Evolutionary conservation across 2,113 vertebrate genomes (phyloP).

Genomic region (Piliocolobus tephrosceles): DNA sequence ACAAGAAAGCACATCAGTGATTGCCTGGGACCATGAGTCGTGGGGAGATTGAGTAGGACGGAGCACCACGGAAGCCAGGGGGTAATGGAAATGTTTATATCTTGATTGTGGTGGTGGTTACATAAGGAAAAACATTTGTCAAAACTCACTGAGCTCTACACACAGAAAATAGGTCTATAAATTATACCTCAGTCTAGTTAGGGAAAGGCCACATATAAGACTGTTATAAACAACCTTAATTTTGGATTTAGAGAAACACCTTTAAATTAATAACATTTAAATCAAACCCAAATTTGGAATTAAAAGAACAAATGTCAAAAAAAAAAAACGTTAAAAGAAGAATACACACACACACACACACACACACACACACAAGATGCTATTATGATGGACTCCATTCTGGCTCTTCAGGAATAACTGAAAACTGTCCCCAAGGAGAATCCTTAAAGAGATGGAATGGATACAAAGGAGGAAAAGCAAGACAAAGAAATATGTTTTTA

Average conservation of each 20-base stretch:
- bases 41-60: not conserved
- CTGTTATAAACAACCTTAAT: not conserved
- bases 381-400: not conserved
- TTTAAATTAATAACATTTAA: constrained; percentile 26
- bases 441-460: not conserved
- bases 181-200: not conserved
- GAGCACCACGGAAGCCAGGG: not conserved
- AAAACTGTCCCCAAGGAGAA: not conserved
- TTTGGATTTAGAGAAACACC: constrained; percentile 20
- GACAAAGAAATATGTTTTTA: not conserved
- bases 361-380: not conserved
- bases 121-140: not conserved
- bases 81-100: constrained; percentile 16
- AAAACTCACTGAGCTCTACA: constrained; percentile 18
- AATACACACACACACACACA: not conserved
- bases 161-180: constrained; percentile 25
- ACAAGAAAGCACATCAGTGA: constrained; percentile 31
- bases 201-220: not conserved
- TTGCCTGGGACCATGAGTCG: not conserved
- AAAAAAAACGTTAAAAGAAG: not conserved
- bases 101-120: constrained; percentile 33
- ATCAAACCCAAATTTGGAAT: constrained; percentile 15
- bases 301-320: constrained; percentile 19
- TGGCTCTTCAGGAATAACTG: not conserved
- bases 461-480: not conserved